Percentiles rank a stretch among this genome's conserved stretches.
These are phyloP conservation scores for Tokudaia muenninki DNA, from an alignment of 2,797 vertebrate genomes.

Conservation along the genomic window DNA sequence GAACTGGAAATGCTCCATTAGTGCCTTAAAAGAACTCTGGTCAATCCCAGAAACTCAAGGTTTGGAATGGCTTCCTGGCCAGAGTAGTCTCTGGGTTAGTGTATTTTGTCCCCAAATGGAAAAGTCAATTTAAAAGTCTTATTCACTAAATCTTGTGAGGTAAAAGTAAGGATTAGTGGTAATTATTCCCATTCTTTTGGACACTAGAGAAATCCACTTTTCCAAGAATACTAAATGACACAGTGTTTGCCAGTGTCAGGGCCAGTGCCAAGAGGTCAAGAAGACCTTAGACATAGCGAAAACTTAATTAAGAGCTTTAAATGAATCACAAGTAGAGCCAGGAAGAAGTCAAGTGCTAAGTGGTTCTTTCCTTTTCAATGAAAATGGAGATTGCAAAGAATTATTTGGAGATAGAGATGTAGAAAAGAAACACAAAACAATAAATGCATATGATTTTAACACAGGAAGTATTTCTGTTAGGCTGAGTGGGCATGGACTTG, in stretches of 20 bases:
- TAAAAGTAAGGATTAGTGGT: neutral
- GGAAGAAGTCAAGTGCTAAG: slow-evolving; percentile 13
- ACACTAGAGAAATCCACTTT: slow-evolving; percentile 4
- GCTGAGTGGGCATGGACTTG: neutral
- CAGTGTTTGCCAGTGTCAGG: neutral
- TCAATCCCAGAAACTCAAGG: neutral
- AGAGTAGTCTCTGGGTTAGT: neutral
- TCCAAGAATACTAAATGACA: neutral
- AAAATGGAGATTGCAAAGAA: neutral
- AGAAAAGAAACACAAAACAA: neutral
- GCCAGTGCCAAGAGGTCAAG: neutral
- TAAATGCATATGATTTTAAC: neutral
- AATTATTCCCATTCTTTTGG: neutral
- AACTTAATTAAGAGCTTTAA: slow-evolving; percentile 16
- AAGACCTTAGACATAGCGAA: neutral
- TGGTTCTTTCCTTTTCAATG: neutral
- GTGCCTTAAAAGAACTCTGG: neutral
- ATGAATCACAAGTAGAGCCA: slow-evolving; percentile 16
- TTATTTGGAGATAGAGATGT: neutral
- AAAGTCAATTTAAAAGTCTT: neutral
- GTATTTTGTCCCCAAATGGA: neutral
- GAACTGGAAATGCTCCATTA: neutral
- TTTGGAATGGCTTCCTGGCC: neutral
- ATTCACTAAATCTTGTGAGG: neutral
- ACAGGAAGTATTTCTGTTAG: neutral